phyloP scores from a whole-genome alignment of 2,113 vertebrate genomes.

The Menidia beryllina region DNA sequence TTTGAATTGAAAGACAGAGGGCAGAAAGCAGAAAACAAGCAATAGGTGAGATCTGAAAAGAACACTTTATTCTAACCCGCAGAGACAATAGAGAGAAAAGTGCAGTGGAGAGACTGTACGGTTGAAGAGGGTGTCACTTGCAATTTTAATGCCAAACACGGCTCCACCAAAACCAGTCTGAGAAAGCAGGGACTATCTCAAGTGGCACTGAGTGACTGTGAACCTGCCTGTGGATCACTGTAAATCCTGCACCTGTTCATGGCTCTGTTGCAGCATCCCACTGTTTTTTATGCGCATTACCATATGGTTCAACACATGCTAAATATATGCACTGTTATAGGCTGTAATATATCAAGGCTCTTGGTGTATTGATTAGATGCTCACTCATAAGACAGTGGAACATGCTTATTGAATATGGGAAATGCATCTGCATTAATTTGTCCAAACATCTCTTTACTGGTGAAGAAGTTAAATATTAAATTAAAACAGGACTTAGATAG shows the following conservation, averaged over 20 bases:
- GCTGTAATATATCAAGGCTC: constrained; percentile 70
- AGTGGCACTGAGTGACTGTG: constrained; percentile 69
- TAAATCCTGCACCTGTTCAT: constrained; percentile 72
- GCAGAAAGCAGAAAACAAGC: constrained; percentile 21
- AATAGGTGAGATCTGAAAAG: constrained; percentile 29
- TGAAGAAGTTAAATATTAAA: constrained; percentile 33
- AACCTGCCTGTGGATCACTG: constrained; percentile 66
- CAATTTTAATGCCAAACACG: constrained; percentile 76
- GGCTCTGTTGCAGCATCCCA: constrained; percentile 30
- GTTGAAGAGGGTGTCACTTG: constrained; percentile 52
- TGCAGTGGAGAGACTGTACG: constrained; percentile 28
- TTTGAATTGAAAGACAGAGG: constrained; percentile 27
- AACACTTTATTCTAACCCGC: constrained; percentile 39
- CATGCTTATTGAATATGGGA: constrained; percentile 74
- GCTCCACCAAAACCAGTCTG: constrained; percentile 68
- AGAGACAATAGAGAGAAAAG: constrained; percentile 35
- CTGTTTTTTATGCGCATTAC: constrained; percentile 55
- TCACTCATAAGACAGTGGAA: constrained; percentile 63
- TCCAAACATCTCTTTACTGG: constrained; percentile 54
- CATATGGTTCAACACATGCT: constrained; percentile 61
- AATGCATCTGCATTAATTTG: constrained; percentile 62
- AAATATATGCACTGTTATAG: constrained; percentile 59
- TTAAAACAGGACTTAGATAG: constrained; percentile 34
- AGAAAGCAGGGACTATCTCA: constrained; percentile 69
- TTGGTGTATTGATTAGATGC: constrained; percentile 67